Base-by-base conservation (phyloP, 2,113 vertebrate genomes). In the Pangasianodon hypophthalmus region DNA sequence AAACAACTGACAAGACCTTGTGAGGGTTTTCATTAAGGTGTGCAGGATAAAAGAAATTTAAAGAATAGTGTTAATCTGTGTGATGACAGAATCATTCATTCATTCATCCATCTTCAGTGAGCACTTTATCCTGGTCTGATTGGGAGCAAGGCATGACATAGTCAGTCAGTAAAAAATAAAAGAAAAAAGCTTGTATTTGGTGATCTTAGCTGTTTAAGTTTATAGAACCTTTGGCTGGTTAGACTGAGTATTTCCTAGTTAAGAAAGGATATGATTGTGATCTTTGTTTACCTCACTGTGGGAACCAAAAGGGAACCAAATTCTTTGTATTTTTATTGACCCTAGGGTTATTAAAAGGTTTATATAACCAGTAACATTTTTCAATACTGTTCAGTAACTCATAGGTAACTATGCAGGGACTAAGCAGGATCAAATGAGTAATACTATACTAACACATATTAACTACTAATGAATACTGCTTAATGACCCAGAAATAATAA, bases 31-130 rank as follows among this genome's bases (percentile, higher is more conserved):
- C 48, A 48, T 87, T 60, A 19, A 60, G 41, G 24, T 77, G 41
- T 82, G 29, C 58, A 18, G 58, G 8, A 52, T 32, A 64, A 67
- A 26, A n/a, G 29, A 32, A 83, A 58, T 32, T 91, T 88, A 87
- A 0, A 18, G 85, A 75, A 50, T 92, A 92, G n/a, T 90, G 92
- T 90, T 73, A 89, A 93, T 92, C 86, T 85, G 69, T 88, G 90
- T n/a, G 26, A n/a, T 52, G 48, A 81, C 26, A 77, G 73, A 50
- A 1, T 77, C 73, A 11, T 10, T 60, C 56, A 56, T 79, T 48
- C n/a, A 80, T 80, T 52, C 29, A 18, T 54, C 2, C 44, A 4
- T 79, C 26, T 50, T 80, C 16, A 56, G n/a, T 9, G 1, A 82
- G 3, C 2, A 18, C 3, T 82, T 82, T 37, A 54, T 82, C 8